phyloP scores from a whole-genome alignment of 2,113 vertebrate genomes.

The Paratilapia polleni region DNA sequence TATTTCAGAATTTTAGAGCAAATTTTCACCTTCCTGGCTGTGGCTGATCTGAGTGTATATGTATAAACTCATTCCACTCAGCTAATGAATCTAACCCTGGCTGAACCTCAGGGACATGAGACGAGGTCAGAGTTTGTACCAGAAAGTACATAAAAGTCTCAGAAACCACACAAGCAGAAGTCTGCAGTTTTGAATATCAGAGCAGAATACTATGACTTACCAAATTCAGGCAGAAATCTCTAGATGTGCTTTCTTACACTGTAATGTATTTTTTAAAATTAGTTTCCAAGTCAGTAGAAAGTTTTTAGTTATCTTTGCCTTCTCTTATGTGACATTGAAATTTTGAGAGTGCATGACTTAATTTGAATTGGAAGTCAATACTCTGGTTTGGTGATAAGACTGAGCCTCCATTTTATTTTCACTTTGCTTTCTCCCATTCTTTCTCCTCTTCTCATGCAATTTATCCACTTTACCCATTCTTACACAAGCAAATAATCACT shows the following conservation, averaged over 20 bases:
- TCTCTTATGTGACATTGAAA: too few relatives aligned
- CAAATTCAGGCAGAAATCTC: background rate
- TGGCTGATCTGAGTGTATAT: too few relatives aligned
- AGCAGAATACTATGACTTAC: background rate
- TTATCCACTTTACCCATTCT: background rate
- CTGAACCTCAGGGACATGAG: conserved; percentile 24
- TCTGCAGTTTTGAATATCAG: background rate
- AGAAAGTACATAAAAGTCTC: background rate
- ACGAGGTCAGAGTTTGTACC: conserved; percentile 23
- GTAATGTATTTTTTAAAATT: background rate
- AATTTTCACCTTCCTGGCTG: too few relatives aligned
- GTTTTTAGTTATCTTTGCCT: background rate
- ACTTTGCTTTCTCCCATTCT: background rate
- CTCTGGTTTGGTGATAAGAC: background rate
- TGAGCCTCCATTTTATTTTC: background rate
- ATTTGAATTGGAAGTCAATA: background rate
- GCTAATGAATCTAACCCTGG: conserved; percentile 51
- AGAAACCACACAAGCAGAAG: conserved; percentile 15
- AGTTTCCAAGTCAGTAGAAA: background rate
- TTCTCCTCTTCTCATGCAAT: background rate
- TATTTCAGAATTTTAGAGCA: too few relatives aligned
- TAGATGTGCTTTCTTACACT: background rate
- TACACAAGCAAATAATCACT: background rate
- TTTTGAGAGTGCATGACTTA: background rate
- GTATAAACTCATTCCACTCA: conserved; percentile 16